Base-by-base conservation (phyloP, 2,888 invertebrate genomes). In the Leptogaster cylindrica region DNA sequence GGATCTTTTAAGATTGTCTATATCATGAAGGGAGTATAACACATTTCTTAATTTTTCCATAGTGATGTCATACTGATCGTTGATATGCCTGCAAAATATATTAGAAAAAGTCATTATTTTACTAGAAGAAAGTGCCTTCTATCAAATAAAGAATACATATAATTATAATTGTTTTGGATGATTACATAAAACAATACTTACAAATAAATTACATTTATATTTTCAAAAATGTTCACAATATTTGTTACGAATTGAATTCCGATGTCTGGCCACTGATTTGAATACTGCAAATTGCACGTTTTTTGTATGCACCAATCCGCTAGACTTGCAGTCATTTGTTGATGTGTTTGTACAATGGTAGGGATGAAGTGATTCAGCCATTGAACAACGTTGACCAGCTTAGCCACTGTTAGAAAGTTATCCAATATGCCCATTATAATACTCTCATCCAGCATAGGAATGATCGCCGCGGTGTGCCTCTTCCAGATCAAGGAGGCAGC, bases 361-460 rank as follows among this genome's bases (percentile, higher is more conserved):
- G 81, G 80, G 2, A 77, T 75, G 67, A 80, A 81, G 70, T 80
- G 78, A 0, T 76, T 75, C 27, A 81, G 68, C 81, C 81, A 81
- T 67, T 77, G 79, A 10, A 81, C 73, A 5, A 81, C 69, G 67
- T 77, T 73, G 8, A 79, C 77, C 0, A 80, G 76, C 67, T 80
- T 78, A 0, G 77, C 75, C 12, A 74, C 76, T 31, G 72, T 73
- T 16, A 81, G 81, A 72, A 81, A 77, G 12, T 77, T 70, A 16
- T 74, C 73, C 12, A 81, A 67, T 28, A 81, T 63, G 12, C 75
- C 77, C 4, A 75, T 72, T 27, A 81, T 65, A 12, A 75, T 76
- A 31, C 76, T 73, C 33, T 77, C 74, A 52, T 75, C 76, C 1
- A 81, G 71, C 41, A 74, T 65, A 0, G 77, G 76, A 18, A 79